Evolutionary conservation across 2,113 vertebrate species (phyloP).

Genomic region (Gracilinanus agilis): DNA sequence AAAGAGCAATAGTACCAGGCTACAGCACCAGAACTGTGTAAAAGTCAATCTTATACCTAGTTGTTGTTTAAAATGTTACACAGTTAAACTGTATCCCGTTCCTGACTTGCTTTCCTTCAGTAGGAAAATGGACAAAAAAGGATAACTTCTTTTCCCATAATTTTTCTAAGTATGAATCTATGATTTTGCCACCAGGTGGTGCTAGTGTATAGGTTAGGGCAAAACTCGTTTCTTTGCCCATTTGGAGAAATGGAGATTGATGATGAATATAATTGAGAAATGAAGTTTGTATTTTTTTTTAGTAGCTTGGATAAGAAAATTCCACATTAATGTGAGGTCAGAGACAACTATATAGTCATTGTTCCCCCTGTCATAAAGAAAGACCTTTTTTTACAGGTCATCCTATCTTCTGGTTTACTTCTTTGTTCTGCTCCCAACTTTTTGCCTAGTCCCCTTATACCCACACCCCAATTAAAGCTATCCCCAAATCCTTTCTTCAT

Average conservation of each 20-base stretch:
- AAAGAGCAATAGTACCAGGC: not conserved
- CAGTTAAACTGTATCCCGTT: not conserved
- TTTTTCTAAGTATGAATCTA: not conserved
- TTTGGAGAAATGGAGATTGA: not conserved
- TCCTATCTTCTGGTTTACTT: not conserved
- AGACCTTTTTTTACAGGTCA: not conserved
- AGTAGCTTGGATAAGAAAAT: not conserved
- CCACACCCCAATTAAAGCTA: not conserved
- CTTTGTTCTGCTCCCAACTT: not conserved
- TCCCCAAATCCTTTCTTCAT: not conserved
- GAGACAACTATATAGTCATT: not conserved
- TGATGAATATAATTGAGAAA: not conserved
- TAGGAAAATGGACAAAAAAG: not conserved
- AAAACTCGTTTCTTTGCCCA: not conserved
- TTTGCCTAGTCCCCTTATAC: not conserved
- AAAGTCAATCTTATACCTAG: not conserved
- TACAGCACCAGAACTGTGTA: not conserved
- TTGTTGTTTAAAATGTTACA: not conserved
- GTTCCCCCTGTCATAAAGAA: not conserved
- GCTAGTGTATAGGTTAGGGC: not conserved
- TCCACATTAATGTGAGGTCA: not conserved
- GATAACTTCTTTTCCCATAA: not conserved
- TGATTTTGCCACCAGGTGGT: slow-evolving; percentile 1
- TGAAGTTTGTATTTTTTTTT: too few relatives aligned
- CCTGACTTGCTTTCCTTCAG: too few relatives aligned